Evolutionary conservation across 1,140 invertebrate species (phyloP).

Genomic region (Palaemon carinicauda): DNA sequence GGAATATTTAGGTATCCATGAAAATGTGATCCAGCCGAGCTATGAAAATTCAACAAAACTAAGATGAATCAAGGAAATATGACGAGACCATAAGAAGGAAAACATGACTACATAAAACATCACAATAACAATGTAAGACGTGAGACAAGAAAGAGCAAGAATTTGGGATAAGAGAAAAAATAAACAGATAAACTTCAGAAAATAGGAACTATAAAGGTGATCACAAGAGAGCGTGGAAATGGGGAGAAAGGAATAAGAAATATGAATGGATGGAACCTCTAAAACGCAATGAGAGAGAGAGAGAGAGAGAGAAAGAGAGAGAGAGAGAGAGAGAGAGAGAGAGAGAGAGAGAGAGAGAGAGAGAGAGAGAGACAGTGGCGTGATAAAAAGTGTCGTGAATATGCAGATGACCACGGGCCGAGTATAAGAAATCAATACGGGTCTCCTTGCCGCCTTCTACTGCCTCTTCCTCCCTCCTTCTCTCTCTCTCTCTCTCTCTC

Average conservation of each 20-base stretch:
- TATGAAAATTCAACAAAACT: no score
- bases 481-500: background rate
- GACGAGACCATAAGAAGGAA: background rate
- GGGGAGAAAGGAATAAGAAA: no score
- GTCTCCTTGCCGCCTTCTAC: conserved; percentile 29
- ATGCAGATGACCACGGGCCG: conserved; percentile 54
- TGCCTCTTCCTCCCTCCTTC: background rate
- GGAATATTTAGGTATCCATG: no score
- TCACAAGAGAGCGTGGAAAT: no score
- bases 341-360: background rate
- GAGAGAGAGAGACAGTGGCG: conserved; percentile 39
- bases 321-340: background rate
- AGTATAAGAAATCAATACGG: conserved; percentile 56
- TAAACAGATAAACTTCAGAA: background rate
- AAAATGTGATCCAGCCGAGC: no score
- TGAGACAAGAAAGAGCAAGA: no score
- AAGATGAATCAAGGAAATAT: no score
- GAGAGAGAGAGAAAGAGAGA: background rate
- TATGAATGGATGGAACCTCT: background rate
- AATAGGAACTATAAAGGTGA: background rate
- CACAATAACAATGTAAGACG: no score
- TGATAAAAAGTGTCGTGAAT: conserved; percentile 55
- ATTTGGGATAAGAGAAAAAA: background rate
- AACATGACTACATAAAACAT: background rate
- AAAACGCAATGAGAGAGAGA: background rate